Percentiles rank a stretch among this genome's conserved stretches.
These are phyloP conservation scores for Euproctis similis DNA, from an alignment of 2,888 invertebrate genomes.

Conservation along the genomic window DNA sequence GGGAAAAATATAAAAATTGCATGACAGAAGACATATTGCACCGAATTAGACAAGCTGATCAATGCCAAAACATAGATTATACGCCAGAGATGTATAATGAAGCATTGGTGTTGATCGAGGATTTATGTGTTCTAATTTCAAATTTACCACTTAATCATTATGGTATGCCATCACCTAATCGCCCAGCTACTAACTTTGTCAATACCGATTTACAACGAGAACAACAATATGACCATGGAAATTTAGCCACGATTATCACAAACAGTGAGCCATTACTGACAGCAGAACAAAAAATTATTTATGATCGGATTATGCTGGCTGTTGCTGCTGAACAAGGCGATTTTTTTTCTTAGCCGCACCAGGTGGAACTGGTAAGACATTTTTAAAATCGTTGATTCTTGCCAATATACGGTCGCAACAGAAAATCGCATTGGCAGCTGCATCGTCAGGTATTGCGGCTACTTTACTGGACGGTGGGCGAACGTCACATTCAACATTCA, in stretches of 20 bases:
- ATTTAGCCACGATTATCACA: slow-evolving; percentile 9
- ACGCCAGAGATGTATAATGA: slow-evolving; percentile 27
- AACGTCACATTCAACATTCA: too few species aligned
- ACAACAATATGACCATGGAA: slow-evolving; percentile 9
- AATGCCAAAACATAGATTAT: slow-evolving; percentile 8
- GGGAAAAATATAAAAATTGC: slow-evolving; percentile 24
- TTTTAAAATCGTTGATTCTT: too few species aligned
- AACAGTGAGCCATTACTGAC: slow-evolving; percentile 11
- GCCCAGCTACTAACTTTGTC: slow-evolving; percentile 10
- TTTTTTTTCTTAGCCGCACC: too few species aligned
- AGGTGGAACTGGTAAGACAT: too few species aligned
- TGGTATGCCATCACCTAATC: slow-evolving; percentile 22
- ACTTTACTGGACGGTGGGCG: background rate
- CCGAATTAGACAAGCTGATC: slow-evolving; percentile 13
- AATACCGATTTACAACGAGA: slow-evolving; percentile 21
- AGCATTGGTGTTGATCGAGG: slow-evolving; percentile 27
- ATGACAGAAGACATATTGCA: slow-evolving; percentile 23
- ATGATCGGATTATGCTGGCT: slow-evolving; percentile 7
- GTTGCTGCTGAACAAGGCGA: slow-evolving; percentile 4
- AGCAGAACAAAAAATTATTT: slow-evolving; percentile 11
- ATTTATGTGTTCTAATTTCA: slow-evolving; percentile 23
- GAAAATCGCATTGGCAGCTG: too few species aligned
- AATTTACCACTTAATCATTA: slow-evolving; percentile 20
- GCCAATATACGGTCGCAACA: too few species aligned
- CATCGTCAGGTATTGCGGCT: too few species aligned